Evolutionary conservation across 37 sponge, comb jelly and placozoan species (phyloP).

Genomic region (Petrosia ficiformis): DNA sequence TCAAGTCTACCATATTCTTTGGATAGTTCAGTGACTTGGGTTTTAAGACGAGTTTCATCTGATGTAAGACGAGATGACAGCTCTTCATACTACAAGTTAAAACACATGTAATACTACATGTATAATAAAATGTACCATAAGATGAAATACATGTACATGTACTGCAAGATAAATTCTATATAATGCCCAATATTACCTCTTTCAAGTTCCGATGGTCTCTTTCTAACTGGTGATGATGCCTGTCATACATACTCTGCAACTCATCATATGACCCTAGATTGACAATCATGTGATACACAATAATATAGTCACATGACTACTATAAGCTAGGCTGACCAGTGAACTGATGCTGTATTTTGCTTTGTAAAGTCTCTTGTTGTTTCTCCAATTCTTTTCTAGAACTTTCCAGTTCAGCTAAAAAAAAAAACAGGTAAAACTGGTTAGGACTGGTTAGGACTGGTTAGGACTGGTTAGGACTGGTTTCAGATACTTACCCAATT

Average conservation of each 20-base stretch:
- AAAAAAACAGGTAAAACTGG: not conserved
- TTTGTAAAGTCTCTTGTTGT: constrained; percentile 27
- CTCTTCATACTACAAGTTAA: constrained; percentile 27
- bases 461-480: not conserved
- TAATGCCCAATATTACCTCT: constrained; percentile 46
- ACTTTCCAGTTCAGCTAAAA: constrained; percentile 47
- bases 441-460: too few relatives aligned
- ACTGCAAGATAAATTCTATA: too few relatives aligned
- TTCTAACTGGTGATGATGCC: constrained; percentile 44
- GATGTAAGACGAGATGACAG: constrained; percentile 2
- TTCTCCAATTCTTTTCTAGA: constrained; percentile 60
- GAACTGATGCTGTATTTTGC: constrained; percentile 34
- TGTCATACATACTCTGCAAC: constrained; percentile 26
- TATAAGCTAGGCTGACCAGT: constrained; percentile 10
- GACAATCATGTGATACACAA: not conserved
- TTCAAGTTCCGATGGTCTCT: constrained; percentile 20
- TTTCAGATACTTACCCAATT: constrained; percentile 37
- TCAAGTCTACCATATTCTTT: constrained; percentile 35
- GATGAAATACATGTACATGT: too few relatives aligned
- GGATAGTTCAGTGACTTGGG: constrained; percentile 11
- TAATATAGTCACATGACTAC: not conserved
- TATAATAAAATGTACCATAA: too few relatives aligned
- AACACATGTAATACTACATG: too few relatives aligned
- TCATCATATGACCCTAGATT: constrained; percentile 22
- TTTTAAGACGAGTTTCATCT: constrained; percentile 13